phyloP scores from a whole-genome alignment of 2,797 vertebrate genomes.

The Scyliorhinus canicula region DNA sequence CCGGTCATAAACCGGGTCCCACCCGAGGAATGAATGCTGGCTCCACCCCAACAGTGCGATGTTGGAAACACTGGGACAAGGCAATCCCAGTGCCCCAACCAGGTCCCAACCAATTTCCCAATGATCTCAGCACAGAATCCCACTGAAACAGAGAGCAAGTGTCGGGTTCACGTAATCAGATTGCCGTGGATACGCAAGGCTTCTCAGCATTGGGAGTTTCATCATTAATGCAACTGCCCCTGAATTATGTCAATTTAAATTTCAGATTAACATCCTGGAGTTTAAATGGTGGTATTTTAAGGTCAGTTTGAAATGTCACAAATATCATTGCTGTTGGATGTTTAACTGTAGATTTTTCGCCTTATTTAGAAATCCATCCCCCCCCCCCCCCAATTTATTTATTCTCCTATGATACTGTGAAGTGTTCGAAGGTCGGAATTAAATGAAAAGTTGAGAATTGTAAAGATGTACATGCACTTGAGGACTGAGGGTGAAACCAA shows the following conservation, averaged over 20 bases:
- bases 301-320: not conserved
- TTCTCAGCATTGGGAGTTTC: not conserved
- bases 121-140: not conserved
- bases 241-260: not conserved
- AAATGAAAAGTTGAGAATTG: no score
- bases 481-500: no score
- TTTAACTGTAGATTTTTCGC: not conserved
- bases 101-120: not conserved
- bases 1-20: not conserved
- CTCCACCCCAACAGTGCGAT: not conserved
- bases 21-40: not conserved
- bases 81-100: not conserved
- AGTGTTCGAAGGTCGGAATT: no score
- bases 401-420: not conserved
- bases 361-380: no score
- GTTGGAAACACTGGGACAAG: not conserved
- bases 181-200: not conserved
- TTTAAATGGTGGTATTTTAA: not conserved
- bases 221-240: not conserved
- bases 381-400: no score
- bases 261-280: not conserved
- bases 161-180: not conserved
- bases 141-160: not conserved
- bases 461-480: no score
- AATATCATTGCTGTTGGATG: not conserved